Evolutionary conservation across 2,113 vertebrate genomes (phyloP).

Genomic region (Atrichornis clamosus): DNA sequence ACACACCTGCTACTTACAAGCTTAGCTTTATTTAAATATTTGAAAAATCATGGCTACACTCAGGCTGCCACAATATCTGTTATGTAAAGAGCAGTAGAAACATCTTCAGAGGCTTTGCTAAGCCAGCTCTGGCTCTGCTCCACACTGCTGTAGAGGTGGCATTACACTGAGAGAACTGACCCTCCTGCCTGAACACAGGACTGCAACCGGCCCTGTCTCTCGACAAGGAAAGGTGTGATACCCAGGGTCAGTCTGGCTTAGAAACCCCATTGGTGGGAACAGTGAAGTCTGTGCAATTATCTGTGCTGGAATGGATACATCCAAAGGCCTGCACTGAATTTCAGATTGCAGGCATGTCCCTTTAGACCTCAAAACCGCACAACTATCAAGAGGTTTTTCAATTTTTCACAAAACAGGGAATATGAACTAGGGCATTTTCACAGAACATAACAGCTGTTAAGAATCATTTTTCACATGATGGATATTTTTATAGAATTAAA

Average conservation of each 20-base stretch:
- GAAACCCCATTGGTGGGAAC: not conserved
- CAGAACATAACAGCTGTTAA: not conserved
- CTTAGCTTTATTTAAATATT: not conserved
- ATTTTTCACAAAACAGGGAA: not conserved
- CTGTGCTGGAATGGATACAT: not conserved
- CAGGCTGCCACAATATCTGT: not conserved
- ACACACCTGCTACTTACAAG: not conserved
- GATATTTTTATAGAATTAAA: not conserved
- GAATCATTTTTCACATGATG: not conserved
- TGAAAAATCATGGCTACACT: not conserved
- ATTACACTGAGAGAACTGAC: not conserved
- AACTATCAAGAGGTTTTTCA: not conserved
- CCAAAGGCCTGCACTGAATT: not conserved
- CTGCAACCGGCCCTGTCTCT: not conserved
- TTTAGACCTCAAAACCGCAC: not conserved
- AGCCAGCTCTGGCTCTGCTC: not conserved
- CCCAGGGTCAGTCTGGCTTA: not conserved
- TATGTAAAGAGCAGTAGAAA: not conserved
- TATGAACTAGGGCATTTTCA: not conserved
- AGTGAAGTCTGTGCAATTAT: fast-evolving
- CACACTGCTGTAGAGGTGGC: fast-evolving
- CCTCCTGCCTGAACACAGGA: fast-evolving
- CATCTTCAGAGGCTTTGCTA: not conserved
- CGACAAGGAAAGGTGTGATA: not conserved
- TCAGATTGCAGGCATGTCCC: not conserved